These are phyloP conservation scores for Sycophaga agraensis DNA, from an alignment of 1,140 invertebrate species.

Conservation along the genomic window DNA sequence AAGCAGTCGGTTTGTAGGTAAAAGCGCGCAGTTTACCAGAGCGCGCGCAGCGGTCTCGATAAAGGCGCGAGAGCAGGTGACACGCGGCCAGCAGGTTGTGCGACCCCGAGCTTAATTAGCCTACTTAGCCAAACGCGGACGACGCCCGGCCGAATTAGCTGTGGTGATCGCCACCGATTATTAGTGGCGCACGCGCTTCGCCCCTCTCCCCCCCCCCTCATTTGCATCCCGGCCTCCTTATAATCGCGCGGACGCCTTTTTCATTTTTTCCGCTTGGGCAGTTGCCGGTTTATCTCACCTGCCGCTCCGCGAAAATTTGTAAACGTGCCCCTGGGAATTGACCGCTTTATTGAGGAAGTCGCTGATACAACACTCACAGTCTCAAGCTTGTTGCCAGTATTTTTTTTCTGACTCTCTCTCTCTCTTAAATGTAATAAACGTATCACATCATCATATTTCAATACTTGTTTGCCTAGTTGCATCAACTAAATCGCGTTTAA, in stretches of 20 bases:
- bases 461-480: too few species aligned
- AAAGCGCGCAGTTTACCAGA: background rate
- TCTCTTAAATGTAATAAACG: too few species aligned
- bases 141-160: constrained; percentile 4
- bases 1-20: background rate
- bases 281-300: too few species aligned
- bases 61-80: constrained; percentile 10
- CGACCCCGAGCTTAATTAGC: constrained; percentile 7
- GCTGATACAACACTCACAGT: too few species aligned
- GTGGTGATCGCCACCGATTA: background rate
- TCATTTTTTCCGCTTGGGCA: too few species aligned
- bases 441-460: too few species aligned
- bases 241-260: background rate
- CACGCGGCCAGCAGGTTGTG: too few species aligned
- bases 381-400: too few species aligned
- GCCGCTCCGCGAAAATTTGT: background rate
- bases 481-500: too few species aligned
- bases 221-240: background rate
- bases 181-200: background rate
- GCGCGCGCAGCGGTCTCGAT: background rate
- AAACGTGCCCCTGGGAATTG: too few species aligned
- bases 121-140: constrained; percentile 17
- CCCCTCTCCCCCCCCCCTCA: background rate
- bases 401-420: too few species aligned
- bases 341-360: too few species aligned